Evolutionary conservation across 2,113 vertebrate species (phyloP).

Genomic region (Procavia capensis): DNA sequence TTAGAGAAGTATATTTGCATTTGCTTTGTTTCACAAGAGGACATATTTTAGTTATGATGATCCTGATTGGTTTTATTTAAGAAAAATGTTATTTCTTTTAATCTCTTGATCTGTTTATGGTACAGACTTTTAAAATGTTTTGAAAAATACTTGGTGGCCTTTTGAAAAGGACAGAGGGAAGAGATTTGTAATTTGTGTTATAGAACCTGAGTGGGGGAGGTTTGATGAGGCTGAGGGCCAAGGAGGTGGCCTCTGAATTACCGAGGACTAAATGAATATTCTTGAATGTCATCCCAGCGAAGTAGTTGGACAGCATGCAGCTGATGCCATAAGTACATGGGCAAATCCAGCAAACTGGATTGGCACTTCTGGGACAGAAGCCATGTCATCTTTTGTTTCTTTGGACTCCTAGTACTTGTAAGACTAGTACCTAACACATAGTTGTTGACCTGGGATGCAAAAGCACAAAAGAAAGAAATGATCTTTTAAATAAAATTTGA

Average conservation of each 20-base stretch:
- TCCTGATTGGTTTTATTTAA: neutral
- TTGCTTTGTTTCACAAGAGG: conserved; percentile 12
- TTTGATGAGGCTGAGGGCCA: neutral
- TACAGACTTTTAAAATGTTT: neutral
- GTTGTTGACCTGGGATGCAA: neutral
- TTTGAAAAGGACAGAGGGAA: neutral
- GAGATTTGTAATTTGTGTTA: neutral
- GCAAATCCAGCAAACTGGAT: neutral
- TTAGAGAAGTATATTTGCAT: neutral
- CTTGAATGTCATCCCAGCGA: neutral
- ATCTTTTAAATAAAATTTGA: neutral
- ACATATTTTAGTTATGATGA: neutral
- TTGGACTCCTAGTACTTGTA: neutral
- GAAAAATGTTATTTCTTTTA: neutral
- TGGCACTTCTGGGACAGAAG: neutral
- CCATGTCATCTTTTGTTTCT: neutral
- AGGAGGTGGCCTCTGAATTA: neutral
- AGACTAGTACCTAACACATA: neutral
- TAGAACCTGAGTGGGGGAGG: neutral
- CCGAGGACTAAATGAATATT: neutral
- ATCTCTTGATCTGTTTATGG: conserved; percentile 18
- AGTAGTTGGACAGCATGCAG: neutral
- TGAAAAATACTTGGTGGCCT: conserved; percentile 17
- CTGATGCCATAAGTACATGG: neutral
- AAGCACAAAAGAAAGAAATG: neutral